Conservation (phyloP, 2,113 vertebrate genomes). For the Boulengeromyrus knoepffleri region DNA sequence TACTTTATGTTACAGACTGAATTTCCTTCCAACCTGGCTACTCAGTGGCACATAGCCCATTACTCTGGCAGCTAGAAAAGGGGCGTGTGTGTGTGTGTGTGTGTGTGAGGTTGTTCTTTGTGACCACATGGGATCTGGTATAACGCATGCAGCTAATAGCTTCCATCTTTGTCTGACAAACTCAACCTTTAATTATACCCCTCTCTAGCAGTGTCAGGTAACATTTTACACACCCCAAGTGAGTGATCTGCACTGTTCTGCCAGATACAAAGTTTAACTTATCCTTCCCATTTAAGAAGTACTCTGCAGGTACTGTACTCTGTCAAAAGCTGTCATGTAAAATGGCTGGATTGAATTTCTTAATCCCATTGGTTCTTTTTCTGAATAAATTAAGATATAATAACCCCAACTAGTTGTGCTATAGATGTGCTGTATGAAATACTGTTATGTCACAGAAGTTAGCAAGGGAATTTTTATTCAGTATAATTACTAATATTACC, state of each 20-base stretch:
- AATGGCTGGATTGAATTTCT: conserved; percentile 47
- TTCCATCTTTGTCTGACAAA: conserved; percentile 24
- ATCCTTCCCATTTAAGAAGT: conserved; percentile 43
- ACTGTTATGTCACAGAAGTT: not conserved
- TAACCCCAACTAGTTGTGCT: not conserved
- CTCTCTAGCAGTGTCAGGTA: conserved; percentile 16
- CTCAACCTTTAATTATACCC: conserved; percentile 23
- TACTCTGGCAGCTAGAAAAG: not conserved
- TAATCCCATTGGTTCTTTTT: conserved; percentile 26
- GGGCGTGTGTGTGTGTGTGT: not conserved
- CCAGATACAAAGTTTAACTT: conserved; percentile 35
- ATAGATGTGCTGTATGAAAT: not conserved
- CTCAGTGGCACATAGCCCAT: not conserved
- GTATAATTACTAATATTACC: not conserved
- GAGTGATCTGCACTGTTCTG: conserved; percentile 24
- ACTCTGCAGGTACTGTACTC: conserved; percentile 39
- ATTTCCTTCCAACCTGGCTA: not conserved
- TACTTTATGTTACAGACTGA: not conserved
- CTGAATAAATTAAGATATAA: conserved; percentile 39
- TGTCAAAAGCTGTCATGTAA: conserved; percentile 39
- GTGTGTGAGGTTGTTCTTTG: conserved; percentile 1
- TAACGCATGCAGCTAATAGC: conserved; percentile 16
- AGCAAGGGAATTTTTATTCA: not conserved
- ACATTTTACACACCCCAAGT: conserved; percentile 21
- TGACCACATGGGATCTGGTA: conserved; percentile 20